Conservation (phyloP, 2,888 invertebrate genomes). For the Xestia ashworthii region DNA sequence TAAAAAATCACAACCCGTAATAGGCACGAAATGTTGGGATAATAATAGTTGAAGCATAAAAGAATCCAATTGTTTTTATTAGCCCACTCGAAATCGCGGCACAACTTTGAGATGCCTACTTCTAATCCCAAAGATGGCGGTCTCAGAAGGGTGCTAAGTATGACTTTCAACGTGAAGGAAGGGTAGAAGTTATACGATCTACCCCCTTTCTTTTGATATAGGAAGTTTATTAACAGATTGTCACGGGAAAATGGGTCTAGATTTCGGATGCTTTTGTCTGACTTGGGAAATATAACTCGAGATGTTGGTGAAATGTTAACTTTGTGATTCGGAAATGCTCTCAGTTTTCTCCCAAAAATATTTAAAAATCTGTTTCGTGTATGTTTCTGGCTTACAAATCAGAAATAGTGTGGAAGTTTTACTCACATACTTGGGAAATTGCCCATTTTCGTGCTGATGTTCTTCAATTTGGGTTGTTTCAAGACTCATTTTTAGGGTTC, state of each 20-base stretch:
- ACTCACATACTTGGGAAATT: neutral
- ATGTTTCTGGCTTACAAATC: neutral
- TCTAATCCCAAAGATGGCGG: conserved; percentile 34
- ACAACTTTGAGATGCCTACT: conserved; percentile 26
- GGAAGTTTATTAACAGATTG: conserved; percentile 31
- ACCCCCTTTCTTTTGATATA: conserved; percentile 22
- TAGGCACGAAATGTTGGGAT: neutral
- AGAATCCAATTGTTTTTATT: conserved; percentile 10
- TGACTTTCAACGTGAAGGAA: conserved; percentile 13
- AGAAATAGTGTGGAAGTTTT: neutral
- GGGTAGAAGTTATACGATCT: conserved; percentile 23
- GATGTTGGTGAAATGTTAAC: neutral
- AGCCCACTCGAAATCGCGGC: conserved; percentile 7
- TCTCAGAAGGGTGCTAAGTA: conserved; percentile 22
- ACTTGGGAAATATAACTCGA: neutral
- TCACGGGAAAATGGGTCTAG: neutral
- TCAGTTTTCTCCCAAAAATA: neutral
- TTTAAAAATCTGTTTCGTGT: neutral
- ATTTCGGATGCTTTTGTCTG: conserved; percentile 11
- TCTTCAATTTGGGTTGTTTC: too few species aligned
- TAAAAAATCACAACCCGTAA: conserved; percentile 7
- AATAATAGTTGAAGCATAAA: conserved; percentile 3
- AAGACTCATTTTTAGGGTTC: too few species aligned
- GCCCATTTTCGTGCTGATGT: neutral
- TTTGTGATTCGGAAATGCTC: neutral